Conservation (phyloP, 2,113 vertebrate genomes). For the Odobenus rosmarus region DNA sequence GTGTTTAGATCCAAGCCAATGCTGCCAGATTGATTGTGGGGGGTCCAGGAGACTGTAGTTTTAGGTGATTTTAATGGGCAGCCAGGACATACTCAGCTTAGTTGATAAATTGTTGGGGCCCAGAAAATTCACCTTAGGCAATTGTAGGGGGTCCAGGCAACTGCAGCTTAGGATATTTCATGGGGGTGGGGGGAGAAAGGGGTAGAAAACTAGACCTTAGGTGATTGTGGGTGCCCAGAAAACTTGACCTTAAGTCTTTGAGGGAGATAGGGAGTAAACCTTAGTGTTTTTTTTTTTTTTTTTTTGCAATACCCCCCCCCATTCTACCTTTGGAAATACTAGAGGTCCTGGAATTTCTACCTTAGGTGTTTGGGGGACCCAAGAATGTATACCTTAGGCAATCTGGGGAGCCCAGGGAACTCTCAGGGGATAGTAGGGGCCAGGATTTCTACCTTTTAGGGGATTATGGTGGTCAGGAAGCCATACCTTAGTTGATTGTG, state of each 20-base stretch:
- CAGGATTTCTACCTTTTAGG: neutral
- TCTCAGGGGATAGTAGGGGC: neutral
- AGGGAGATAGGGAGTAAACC: neutral
- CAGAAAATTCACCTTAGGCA: neutral
- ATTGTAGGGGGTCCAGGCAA: neutral
- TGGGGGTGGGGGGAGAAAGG: neutral
- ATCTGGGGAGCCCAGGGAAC: neutral
- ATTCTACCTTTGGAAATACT: neutral
- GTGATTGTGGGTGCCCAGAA: neutral
- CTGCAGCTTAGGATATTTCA: neutral
- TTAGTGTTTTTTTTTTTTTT: neutral
- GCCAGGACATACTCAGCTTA: neutral
- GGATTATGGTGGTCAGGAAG: neutral
- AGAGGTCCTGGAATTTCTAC: neutral
- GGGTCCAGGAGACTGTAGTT: neutral
- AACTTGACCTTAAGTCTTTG: neutral
- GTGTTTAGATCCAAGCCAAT: neutral
- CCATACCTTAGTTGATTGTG: neutral
- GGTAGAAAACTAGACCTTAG: neutral
- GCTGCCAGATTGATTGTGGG: neutral
- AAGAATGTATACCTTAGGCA: neutral
- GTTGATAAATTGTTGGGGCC: neutral
- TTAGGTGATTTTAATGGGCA: neutral
- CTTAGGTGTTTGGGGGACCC: neutral
- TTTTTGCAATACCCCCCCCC: neutral